phyloP scores from a whole-genome alignment of 2,888 invertebrate species.

The Pherbina coryleti region DNA sequence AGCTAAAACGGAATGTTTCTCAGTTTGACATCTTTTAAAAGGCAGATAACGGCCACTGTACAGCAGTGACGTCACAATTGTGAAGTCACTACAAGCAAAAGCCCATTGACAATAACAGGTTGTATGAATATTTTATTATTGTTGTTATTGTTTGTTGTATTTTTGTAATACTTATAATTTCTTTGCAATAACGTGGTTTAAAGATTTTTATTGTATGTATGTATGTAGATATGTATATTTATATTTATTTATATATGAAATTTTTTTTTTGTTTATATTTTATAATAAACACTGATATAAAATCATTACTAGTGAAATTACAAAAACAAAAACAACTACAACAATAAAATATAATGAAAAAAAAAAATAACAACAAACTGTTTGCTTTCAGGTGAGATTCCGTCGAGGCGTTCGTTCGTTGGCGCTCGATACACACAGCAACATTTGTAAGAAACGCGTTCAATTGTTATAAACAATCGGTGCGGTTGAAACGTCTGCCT shows the following conservation, averaged over 20 bases:
- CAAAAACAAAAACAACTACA: background rate
- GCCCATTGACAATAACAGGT: too few relatives aligned
- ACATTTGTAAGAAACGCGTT: conserved; percentile 55
- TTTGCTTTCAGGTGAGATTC: conserved; percentile 28
- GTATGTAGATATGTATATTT: background rate
- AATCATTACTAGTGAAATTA: background rate
- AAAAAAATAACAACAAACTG: conserved; percentile 19
- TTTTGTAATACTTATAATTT: too few relatives aligned
- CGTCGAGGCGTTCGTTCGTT: background rate
- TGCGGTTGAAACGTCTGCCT: conserved; percentile 20
- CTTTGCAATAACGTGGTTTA: too few relatives aligned
- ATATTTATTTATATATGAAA: background rate
- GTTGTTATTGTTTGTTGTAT: too few relatives aligned
- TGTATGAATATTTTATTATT: too few relatives aligned
- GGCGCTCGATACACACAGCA: conserved; percentile 32
- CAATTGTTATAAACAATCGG: conserved; percentile 62
- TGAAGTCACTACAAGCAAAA: too few relatives aligned
- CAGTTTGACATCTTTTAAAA: too few relatives aligned
- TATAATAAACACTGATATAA: background rate
- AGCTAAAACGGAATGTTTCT: too few relatives aligned
- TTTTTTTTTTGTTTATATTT: background rate
- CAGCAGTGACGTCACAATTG: too few relatives aligned
- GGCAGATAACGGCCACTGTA: too few relatives aligned
- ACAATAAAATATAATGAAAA: background rate
- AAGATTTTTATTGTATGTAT: background rate